Evolutionary conservation across 1,140 invertebrate genomes (phyloP).

Genomic region (Drosophila repleta): DNA sequence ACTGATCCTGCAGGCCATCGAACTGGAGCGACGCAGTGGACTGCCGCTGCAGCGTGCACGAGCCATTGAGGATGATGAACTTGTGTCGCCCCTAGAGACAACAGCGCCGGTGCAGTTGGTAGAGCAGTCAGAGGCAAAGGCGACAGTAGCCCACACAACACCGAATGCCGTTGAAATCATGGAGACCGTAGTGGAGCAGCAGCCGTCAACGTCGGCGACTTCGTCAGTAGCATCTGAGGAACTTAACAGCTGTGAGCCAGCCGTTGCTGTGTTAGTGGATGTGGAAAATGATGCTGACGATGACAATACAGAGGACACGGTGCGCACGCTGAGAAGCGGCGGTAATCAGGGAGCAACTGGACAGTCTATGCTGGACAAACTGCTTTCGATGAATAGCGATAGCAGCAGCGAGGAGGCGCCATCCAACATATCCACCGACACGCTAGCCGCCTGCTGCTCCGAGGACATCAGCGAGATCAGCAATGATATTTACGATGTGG

Average conservation of each 20-base stretch:
- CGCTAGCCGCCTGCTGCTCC: slow-evolving; percentile 72
- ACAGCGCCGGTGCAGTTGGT: slow-evolving; percentile 5
- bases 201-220: not conserved
- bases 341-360: slow-evolving; percentile 53
- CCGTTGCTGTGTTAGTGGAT: slow-evolving; percentile 54
- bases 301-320: slow-evolving; percentile 80
- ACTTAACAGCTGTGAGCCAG: slow-evolving; percentile 15
- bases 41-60: slow-evolving; percentile 62
- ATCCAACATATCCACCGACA: slow-evolving; percentile 79
- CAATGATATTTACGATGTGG: slow-evolving; percentile 69
- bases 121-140: not conserved
- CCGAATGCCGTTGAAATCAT: not conserved
- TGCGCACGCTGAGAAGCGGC: slow-evolving; percentile 60
- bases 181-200: slow-evolving; percentile 10
- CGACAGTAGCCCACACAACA: not conserved
- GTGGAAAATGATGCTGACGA: slow-evolving; percentile 72
- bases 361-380: slow-evolving; percentile 80
- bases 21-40: slow-evolving; percentile 70
- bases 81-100: slow-evolving; percentile 56
- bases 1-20: slow-evolving; percentile 87
- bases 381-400: slow-evolving; percentile 80
- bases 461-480: slow-evolving; percentile 78
- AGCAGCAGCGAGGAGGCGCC: slow-evolving; percentile 78
- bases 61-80: slow-evolving; percentile 77
- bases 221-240: slow-evolving; percentile 15